Base-by-base conservation (phyloP, 2,888 invertebrate species). In the Psylliodes chrysocephalus region DNA sequence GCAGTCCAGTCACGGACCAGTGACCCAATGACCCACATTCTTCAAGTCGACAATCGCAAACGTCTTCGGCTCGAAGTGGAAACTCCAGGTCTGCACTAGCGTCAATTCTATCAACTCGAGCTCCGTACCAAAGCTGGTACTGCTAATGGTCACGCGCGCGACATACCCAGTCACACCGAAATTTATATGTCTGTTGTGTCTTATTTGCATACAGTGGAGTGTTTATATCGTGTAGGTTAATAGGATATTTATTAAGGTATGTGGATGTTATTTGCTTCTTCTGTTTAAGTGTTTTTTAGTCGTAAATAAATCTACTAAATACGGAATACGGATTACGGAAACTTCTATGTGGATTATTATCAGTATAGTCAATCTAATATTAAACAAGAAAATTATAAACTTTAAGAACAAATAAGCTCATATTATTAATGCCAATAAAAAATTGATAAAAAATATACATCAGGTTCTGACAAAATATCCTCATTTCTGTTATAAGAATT, bases 1-100 rank as follows among this genome's bases (percentile, higher is more conserved):
- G 77, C 77, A 79, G 75, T 75, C 71, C 76, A 76, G 81, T 78
- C 75, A 78, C 80, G 81, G 79, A 78, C 79, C 78, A 79, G 75
- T 80, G 81, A 81, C 82, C 81, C 73, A 76, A 68, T 82, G 81
- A 76, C 82, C 82, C 75, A 76, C 72, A 80, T 82, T 72, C 69
- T 69, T 68, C 68, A 56, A 71, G 71, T 69, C 73, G 71, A 73
- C 72, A 70, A 70, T 72, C 71, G 61, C 60, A 52, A 54, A 65
- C 70, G 49, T 64, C 64, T 62, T 70, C 64, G 53, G 53, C 57
- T 53, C 19, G 53, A 61, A 62, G 52, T 62, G 55, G 53, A 55
- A 35, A 60, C 67, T 56, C 57, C 59, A 52, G 22, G 57, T 57
- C 52, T 38, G 61, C 51, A 19, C 22, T 51, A 63, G 65, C 63